Conservation (phyloP, 2,797 vertebrate species). For the Squalus acanthias region DNA sequence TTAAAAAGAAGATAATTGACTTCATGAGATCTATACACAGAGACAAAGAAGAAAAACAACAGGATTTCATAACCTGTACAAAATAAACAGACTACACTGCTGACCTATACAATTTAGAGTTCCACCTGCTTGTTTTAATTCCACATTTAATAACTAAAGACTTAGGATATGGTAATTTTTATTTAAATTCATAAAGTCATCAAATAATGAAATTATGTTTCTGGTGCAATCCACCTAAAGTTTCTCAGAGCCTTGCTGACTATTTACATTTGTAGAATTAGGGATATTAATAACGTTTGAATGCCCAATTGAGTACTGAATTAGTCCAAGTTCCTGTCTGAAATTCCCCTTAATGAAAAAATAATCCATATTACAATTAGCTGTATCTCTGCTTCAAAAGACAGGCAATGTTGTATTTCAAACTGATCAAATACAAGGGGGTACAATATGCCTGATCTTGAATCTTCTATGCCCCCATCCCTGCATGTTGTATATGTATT, state of each 20-base stretch:
- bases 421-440: not conserved
- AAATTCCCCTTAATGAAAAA: constrained; percentile 29
- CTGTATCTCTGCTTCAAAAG: not conserved
- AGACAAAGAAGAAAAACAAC: not conserved
- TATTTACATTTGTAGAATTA: constrained; percentile 72
- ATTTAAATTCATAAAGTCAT: constrained; percentile 65
- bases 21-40: not conserved
- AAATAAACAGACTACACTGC: not conserved
- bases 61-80: not conserved
- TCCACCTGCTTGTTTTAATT: constrained; percentile 44
- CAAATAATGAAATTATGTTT: constrained; percentile 70
- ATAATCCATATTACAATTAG: constrained; percentile 20
- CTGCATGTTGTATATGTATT: not conserved
- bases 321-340: not conserved
- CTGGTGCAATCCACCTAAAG: constrained; percentile 64
- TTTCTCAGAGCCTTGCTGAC: constrained; percentile 66
- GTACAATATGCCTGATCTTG: not conserved
- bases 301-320: constrained; percentile 62
- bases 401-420: not conserved
- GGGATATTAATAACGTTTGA: constrained; percentile 71
- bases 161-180: constrained; percentile 44
- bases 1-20: not conserved
- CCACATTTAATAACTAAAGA: constrained; percentile 63
- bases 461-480: not conserved
- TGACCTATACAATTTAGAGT: not conserved